Evolutionary conservation across 2,113 vertebrate species (phyloP).

Genomic region (Erythrocercus mccallii): DNA sequence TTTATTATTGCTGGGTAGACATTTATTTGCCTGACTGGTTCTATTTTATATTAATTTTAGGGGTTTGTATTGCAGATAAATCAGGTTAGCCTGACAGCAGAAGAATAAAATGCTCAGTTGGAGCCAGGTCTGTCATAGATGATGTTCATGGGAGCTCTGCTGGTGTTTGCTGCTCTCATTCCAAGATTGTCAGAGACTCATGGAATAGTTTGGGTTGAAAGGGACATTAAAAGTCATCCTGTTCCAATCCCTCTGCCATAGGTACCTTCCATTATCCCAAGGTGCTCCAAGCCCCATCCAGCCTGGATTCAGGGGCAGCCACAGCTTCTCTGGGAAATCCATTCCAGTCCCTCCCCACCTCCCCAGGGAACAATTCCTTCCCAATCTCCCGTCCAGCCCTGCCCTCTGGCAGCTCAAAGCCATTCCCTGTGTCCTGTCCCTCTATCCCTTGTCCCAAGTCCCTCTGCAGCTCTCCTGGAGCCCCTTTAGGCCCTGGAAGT

Average conservation of each 20-base stretch:
- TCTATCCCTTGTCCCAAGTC: accelerated
- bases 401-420: neutral
- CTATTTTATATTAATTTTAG: neutral
- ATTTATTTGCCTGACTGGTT: neutral
- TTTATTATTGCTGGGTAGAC: neutral
- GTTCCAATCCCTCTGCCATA: neutral
- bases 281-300: neutral
- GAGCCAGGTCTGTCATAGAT: neutral
- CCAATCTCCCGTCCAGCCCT: accelerated
- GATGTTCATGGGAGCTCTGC: neutral
- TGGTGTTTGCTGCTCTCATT: neutral
- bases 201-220: neutral
- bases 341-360: neutral
- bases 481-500: accelerated
- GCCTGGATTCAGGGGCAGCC: neutral
- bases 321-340: neutral
- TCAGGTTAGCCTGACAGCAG: neutral
- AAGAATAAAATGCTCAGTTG: neutral
- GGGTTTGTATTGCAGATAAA: neutral
- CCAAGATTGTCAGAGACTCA: neutral
- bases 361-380: accelerated
- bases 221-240: neutral
- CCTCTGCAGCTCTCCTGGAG: neutral
- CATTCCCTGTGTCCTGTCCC: neutral
- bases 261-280: neutral